Percentiles rank a stretch among this genome's conserved stretches.
Evolutionary conservation across 92 coral and sea anemone genomes (phyloP).

Genomic region (Phenganax marumi): DNA sequence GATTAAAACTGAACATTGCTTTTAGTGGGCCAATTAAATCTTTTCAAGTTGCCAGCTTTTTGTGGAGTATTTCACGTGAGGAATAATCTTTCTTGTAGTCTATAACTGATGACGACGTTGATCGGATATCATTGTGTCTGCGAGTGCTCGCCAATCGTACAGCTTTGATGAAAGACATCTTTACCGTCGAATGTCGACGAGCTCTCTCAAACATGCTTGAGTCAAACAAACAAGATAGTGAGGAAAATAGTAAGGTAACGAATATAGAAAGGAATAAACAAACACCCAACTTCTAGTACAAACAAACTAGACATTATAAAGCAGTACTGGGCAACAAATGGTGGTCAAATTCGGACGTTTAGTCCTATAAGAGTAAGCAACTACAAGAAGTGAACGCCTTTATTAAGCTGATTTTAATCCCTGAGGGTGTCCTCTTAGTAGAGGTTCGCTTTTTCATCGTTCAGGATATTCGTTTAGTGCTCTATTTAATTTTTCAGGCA

Average conservation of each 20-base stretch:
- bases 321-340: too few relatives aligned
- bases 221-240: conserved; percentile 75
- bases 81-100: conserved; percentile 47
- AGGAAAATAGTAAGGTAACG: conserved; percentile 22
- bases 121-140: conserved; percentile 94
- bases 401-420: too few relatives aligned
- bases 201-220: conserved; percentile 95
- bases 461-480: background rate
- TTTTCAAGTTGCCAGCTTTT: too few relatives aligned
- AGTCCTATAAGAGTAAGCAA: too few relatives aligned
- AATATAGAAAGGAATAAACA: background rate
- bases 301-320: too few relatives aligned
- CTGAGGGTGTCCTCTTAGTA: too few relatives aligned
- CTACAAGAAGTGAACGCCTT: too few relatives aligned
- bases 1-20: too few relatives aligned
- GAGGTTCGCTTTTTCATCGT: background rate
- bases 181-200: conserved; percentile 89
- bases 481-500: conserved; percentile 51
- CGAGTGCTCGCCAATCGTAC: conserved; percentile 95
- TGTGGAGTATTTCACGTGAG: background rate
- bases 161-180: conserved; percentile 86
- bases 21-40: too few relatives aligned
- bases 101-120: conserved; percentile 98
- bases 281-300: too few relatives aligned
- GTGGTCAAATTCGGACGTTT: too few relatives aligned